Conservation (phyloP, 2,797 vertebrate species). For the Micromesistius poutassou region DNA sequence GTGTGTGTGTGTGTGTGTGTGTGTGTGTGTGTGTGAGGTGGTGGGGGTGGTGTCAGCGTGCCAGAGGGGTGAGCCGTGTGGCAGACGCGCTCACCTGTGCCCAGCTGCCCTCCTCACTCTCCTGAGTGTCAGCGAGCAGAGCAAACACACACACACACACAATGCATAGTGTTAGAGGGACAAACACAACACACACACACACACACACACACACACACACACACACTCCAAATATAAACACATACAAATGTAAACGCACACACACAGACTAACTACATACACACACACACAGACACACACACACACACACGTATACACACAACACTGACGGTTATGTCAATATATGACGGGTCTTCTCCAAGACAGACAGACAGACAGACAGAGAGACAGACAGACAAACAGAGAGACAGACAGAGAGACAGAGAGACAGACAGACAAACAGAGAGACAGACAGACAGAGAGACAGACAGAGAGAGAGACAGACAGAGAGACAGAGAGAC, state of each 20-base stretch:
- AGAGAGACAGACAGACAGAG: not conserved
- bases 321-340: not conserved
- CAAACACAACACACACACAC: conserved; percentile 12
- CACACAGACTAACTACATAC: not conserved
- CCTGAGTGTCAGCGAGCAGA: conserved; percentile 77
- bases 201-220: conserved; percentile 19
- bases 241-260: conserved; percentile 3
- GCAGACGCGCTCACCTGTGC: conserved; percentile 85
- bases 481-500: too few relatives aligned
- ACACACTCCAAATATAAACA: conserved; percentile 10
- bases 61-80: conserved; percentile 12
- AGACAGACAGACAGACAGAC: not conserved
- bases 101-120: conserved; percentile 97
- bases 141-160: conserved; percentile 78
- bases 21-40: conserved; percentile 9
- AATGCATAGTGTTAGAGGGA: conserved; percentile 64
- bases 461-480: too few relatives aligned
- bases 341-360: not conserved
- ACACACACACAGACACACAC: conserved; percentile 14
- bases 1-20: not conserved
- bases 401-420: not conserved
- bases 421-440: not conserved
- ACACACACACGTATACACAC: conserved; percentile 6
- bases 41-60: conserved; percentile 17
- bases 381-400: not conserved